These are phyloP conservation scores for Pygoscelis adeliae DNA, from an alignment of 2,113 vertebrate genomes.

Conservation along the genomic window DNA sequence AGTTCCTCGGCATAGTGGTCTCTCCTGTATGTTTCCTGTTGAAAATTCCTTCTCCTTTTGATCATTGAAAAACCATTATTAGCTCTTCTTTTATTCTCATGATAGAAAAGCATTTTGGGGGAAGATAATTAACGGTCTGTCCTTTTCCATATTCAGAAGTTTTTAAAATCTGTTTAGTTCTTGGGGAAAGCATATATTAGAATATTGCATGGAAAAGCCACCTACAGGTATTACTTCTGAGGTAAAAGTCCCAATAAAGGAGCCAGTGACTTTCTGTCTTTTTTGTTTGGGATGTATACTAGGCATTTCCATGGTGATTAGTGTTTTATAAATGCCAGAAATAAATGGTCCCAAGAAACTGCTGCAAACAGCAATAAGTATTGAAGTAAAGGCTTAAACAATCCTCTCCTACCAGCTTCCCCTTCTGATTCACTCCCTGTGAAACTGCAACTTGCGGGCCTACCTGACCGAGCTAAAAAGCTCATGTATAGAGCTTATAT, in stretches of 20 bases:
- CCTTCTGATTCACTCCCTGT: not conserved
- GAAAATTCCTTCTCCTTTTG: not conserved
- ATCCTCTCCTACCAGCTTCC: not conserved
- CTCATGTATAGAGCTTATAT: not conserved
- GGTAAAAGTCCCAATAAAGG: not conserved
- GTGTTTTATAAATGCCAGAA: constrained; percentile 36
- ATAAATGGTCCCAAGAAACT: constrained; percentile 6
- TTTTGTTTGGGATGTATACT: not conserved
- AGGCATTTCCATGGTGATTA: constrained; percentile 39
- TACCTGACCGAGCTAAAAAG: not conserved
- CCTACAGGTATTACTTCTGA: constrained; percentile 29
- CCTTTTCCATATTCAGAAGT: constrained; percentile 1
- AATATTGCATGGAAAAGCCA: constrained; percentile 4
- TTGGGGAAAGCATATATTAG: not conserved
- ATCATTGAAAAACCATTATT: not conserved
- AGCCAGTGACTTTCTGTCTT: constrained; percentile 3
- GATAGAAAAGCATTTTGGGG: not conserved
- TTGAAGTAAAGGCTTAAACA: not conserved
- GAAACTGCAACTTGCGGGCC: not conserved
- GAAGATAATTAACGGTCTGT: constrained; percentile 33
- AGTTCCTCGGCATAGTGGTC: not conserved
- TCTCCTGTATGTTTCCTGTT: not conserved
- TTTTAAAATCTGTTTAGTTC: constrained; percentile 36
- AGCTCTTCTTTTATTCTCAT: not conserved
- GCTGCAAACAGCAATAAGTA: constrained; percentile 34